A percentile compares a stretch with the other conserved stretches of the same genome.
Evolutionary conservation across 2,888 invertebrate species (phyloP).

Genomic region (Sturmia bella): DNA sequence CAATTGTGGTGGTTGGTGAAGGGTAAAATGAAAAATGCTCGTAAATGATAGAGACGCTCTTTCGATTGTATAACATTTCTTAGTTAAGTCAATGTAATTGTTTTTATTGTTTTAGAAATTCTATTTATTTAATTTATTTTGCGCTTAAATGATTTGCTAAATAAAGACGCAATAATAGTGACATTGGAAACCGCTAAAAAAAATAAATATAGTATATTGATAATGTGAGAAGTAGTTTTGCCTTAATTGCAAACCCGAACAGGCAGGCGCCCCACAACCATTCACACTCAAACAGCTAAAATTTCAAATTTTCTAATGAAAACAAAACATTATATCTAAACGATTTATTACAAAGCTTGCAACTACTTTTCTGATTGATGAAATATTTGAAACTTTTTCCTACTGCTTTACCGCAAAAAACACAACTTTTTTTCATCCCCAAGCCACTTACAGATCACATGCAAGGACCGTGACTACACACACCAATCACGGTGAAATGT

Average conservation of each 20-base stretch:
- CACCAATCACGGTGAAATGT: not conserved
- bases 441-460: slow-evolving; percentile 30
- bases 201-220: not conserved
- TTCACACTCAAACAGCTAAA: slow-evolving; percentile 3
- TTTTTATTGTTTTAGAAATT: slow-evolving; percentile 18
- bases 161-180: slow-evolving; percentile 62
- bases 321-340: not conserved
- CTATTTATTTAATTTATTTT: slow-evolving; percentile 49
- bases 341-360: not conserved
- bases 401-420: not conserved
- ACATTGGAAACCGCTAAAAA: slow-evolving; percentile 56
- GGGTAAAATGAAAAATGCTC: not conserved
- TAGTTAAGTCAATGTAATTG: slow-evolving; percentile 40
- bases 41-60: slow-evolving; percentile 26
- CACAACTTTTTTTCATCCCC: not conserved
- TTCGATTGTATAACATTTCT: slow-evolving; percentile 40
- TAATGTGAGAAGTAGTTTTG: slow-evolving; percentile 22
- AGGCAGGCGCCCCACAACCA: not conserved
- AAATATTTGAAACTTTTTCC: not conserved
- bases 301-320: slow-evolving; percentile 19
- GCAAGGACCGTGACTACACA: slow-evolving; percentile 15
- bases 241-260: slow-evolving; percentile 40
- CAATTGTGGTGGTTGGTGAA: not conserved
- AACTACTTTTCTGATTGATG: not conserved
- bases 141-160: slow-evolving; percentile 56